Percentiles rank a stretch among this genome's conserved stretches.
phyloP scores from a whole-genome alignment of 2,113 vertebrate genomes.

The Bubo scandiacus region DNA sequence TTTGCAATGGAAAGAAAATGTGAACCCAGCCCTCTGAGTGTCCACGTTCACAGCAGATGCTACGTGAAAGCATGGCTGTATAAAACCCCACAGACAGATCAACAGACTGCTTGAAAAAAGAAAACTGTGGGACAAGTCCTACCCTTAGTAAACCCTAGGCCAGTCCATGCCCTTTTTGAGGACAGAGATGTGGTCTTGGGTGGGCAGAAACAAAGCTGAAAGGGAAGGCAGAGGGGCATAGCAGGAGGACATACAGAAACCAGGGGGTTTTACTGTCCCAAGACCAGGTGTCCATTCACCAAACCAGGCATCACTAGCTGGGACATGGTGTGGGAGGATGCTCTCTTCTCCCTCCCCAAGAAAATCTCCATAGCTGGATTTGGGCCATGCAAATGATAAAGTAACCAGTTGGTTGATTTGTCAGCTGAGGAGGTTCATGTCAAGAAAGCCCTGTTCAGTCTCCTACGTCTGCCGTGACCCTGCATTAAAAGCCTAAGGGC shows the following conservation, averaged over 20 bases:
- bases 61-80: neutral
- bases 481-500: neutral
- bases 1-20: constrained; percentile 7
- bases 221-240: neutral
- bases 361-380: neutral
- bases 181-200: neutral
- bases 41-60: neutral
- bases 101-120: neutral
- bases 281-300: neutral
- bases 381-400: neutral
- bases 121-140: neutral
- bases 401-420: neutral
- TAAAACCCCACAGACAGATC: neutral
- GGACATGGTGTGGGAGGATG: neutral
- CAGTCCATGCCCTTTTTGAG: neutral
- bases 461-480: neutral
- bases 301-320: neutral
- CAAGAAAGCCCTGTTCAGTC: neutral
- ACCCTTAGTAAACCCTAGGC: neutral
- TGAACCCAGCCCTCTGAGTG: neutral
- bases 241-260: neutral
- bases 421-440: neutral
- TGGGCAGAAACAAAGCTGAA: neutral
- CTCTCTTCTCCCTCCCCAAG: neutral
- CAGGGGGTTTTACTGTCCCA: neutral